Base-by-base conservation (phyloP, 2,888 invertebrate species). In the Ptychoptera contaminata region DNA sequence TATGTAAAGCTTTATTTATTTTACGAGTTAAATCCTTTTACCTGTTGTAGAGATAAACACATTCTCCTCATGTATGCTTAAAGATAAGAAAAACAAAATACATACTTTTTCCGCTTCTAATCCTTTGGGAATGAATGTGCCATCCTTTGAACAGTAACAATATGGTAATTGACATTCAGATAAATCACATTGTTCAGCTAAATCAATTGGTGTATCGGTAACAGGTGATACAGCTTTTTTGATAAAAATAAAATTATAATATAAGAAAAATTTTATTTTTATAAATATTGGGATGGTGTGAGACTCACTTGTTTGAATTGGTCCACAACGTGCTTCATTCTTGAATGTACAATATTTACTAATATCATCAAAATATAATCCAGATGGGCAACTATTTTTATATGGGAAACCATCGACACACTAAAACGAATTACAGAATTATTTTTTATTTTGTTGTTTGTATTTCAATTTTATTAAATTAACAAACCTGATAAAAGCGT, bases 61-160 rank as follows among this genome's bases (percentile, higher is more conserved):
- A 23, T 23, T 23, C 23, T 23, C 4, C 23, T 5, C 23, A 23
- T 23, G 23, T 23, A n/a, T n/a, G n/a, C n/a, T n/a, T n/a, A n/a
- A n/a, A n/a, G n/a, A n/a, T n/a, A n/a, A n/a, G n/a, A n/a, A n/a
- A n/a, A n/a, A n/a, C n/a, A n/a, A n/a, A n/a, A n/a, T 44, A 59
- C 67, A 69, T 70, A 88, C 90, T 56, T 90, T 82, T 61, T 85
- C 80, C 12, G 82, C 77, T 46, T 84, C 78, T 31, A 92, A 65
- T 43, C 80, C 82, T 31, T 86, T 88, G 8, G 92, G 92, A 53
- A 91, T 84, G 48, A 76, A 61, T 5, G 90, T 91, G 34, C 92
- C 92, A 64, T 92, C 91, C 59, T 84, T 82, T 34, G 90, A 90
- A 61, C 92, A 93, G 67, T 80, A 91, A 62, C 92, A 93, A 57